Conservation (phyloP, 30 jellyfish, hydroid and myxozoan species). For the Hydractinia symbiolongicarpus region DNA sequence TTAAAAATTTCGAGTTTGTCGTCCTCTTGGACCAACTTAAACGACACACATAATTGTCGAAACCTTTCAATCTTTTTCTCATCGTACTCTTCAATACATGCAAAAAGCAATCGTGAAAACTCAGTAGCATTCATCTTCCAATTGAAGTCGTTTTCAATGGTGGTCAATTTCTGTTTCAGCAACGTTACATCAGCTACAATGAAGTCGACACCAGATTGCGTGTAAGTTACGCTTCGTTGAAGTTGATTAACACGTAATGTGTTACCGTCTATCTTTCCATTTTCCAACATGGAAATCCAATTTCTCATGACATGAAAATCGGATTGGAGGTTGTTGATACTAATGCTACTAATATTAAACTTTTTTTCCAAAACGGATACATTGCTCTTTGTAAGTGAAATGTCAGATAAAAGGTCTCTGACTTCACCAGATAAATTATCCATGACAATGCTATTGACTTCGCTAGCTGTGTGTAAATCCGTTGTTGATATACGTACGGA, state of each 20-base stretch:
- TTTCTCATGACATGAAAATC: slow-evolving; percentile 1
- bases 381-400: neutral
- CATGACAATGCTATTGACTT: neutral
- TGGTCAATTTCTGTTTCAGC: neutral
- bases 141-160: neutral
- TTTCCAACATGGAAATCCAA: neutral
- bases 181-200: neutral
- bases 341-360: neutral
- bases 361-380: neutral
- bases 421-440: neutral
- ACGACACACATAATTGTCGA: neutral
- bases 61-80: neutral
- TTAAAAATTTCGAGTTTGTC: neutral
- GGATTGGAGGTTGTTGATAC: neutral
- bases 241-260: neutral
- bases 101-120: neutral
- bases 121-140: neutral
- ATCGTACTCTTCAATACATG: neutral
- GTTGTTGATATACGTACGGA: neutral
- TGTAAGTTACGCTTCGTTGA: neutral
- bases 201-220: neutral
- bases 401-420: too few species aligned
- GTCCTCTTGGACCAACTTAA: neutral
- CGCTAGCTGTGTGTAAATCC: neutral
- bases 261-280: neutral